Evolutionary conservation across 1,140 invertebrate species (phyloP).

Genomic region (Pissodes strobi): DNA sequence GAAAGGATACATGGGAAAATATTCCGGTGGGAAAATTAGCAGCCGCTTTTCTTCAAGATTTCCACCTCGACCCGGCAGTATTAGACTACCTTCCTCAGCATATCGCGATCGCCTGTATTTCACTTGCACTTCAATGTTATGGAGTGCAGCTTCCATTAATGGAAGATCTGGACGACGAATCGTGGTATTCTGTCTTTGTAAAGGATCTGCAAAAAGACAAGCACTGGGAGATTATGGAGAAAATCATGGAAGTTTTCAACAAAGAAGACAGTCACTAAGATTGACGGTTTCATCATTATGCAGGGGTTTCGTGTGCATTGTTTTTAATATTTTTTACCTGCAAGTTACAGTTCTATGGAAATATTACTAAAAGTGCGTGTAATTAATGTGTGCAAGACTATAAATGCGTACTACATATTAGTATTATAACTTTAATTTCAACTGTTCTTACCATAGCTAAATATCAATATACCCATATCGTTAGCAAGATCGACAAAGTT

Average conservation of each 20-base stretch:
- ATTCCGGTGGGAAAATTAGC: conserved; percentile 77
- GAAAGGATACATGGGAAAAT: conserved; percentile 72
- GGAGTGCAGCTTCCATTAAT: conserved; percentile 80
- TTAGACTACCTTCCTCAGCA: conserved; percentile 82
- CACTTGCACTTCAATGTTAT: conserved; percentile 80
- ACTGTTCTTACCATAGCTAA: no score
- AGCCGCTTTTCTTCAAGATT: conserved; percentile 86
- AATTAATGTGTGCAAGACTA: no score
- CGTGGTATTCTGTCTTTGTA: conserved; percentile 83
- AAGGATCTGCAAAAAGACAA: conserved; percentile 79
- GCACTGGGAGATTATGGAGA: conserved; percentile 86
- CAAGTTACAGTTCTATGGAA: no score
- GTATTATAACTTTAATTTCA: no score
- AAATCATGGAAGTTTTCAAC: conserved; percentile 81
- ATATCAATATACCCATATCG: no score
- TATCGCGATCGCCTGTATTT: conserved; percentile 83
- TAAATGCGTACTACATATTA: no score
- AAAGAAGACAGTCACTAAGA: conserved; percentile 65
- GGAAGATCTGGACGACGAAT: conserved; percentile 72
- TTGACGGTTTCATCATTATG: no score
- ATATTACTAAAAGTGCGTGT: no score
- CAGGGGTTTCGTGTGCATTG: no score
- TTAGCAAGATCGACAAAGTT: no score
- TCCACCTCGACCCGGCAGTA: conserved; percentile 81
- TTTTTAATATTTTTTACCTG: no score